Conservation (phyloP, 2,113 vertebrate species). For the Dipodomys ordii region DNA sequence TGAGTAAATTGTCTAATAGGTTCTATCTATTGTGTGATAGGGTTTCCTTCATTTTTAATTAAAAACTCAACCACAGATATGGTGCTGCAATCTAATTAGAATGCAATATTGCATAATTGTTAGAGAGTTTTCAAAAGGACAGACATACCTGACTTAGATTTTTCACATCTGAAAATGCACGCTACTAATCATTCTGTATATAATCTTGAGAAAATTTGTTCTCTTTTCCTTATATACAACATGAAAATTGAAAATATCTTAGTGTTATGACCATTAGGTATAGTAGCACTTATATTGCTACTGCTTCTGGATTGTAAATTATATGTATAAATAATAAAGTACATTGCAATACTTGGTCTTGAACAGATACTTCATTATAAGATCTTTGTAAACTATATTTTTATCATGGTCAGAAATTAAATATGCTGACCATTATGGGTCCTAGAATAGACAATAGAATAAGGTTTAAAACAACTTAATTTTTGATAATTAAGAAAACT, state of each 20-base stretch:
- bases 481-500: not conserved
- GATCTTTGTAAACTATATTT: not conserved
- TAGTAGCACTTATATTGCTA: not conserved
- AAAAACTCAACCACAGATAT: not conserved
- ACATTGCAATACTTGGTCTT: constrained; percentile 3
- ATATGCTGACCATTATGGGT: too few relatives aligned
- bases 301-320: not conserved
- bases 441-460: too few relatives aligned
- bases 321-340: not conserved
- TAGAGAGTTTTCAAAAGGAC: not conserved
- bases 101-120: not conserved
- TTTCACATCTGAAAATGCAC: not conserved
- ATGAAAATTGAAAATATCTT: not conserved
- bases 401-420: too few relatives aligned
- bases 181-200: not conserved
- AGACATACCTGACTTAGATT: not conserved
- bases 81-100: not conserved
- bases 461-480: too few relatives aligned
- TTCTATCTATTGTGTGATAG: not conserved
- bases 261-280: constrained; percentile 20
- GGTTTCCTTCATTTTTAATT: not conserved
- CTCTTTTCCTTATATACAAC: not conserved
- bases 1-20: not conserved
- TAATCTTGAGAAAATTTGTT: not conserved
- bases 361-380: not conserved